phyloP scores from a whole-genome alignment of 2,888 invertebrate genomes.

The Ectobius pallidus region DNA sequence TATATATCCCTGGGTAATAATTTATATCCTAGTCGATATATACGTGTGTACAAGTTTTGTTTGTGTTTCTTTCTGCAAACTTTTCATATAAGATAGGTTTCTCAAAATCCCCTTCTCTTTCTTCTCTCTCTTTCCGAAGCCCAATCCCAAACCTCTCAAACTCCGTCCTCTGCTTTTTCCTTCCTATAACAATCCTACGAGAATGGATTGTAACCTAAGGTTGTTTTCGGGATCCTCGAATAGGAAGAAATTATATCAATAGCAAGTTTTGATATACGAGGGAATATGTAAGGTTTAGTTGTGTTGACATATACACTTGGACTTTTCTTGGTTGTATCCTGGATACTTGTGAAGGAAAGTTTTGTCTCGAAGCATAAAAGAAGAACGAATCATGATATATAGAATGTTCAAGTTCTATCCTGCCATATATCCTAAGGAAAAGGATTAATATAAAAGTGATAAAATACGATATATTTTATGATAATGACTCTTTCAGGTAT shows the following conservation, averaged over 20 bases:
- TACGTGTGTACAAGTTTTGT: background rate
- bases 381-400: too few species aligned
- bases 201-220: background rate
- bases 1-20: conserved; percentile 11
- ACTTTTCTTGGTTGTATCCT: too few species aligned
- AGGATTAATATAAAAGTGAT: too few species aligned
- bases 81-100: background rate
- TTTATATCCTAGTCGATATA: background rate
- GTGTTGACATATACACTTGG: background rate
- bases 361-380: too few species aligned
- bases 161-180: too few species aligned
- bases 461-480: too few species aligned
- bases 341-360: too few species aligned
- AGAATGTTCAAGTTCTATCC: too few species aligned
- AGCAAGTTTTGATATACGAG: conserved; percentile 9
- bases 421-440: too few species aligned
- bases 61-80: conserved; percentile 3
- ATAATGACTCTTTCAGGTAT: too few species aligned
- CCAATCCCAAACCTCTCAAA: too few species aligned
- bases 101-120: too few species aligned
- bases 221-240: conserved; percentile 5
- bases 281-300: background rate
- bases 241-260: conserved; percentile 22
- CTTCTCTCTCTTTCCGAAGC: background rate
- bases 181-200: background rate